Percentiles rank a stretch among this genome's conserved stretches.
Evolutionary conservation across 1,140 invertebrate species (phyloP).

Genomic region (Saccostrea cuccullata): DNA sequence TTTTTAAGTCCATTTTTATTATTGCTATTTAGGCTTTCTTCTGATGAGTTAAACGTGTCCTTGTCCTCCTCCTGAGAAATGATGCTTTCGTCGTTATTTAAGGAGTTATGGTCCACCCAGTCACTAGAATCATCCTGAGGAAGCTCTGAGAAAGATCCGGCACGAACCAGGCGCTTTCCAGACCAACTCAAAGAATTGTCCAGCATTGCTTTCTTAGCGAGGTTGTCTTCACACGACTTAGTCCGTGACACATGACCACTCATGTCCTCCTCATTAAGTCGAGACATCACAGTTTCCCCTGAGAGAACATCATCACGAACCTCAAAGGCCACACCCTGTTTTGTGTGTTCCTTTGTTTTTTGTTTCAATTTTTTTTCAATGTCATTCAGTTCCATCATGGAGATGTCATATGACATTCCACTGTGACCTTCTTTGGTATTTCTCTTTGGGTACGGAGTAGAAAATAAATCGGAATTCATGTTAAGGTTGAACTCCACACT

Average conservation of each 20-base stretch:
- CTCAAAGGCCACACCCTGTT: constrained; percentile 68
- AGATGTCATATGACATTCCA: constrained; percentile 64
- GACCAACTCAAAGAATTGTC: constrained; percentile 67
- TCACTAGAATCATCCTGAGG: constrained; percentile 68
- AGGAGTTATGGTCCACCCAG: constrained; percentile 61
- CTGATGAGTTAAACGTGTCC: constrained; percentile 48
- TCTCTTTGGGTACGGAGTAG: constrained; percentile 57
- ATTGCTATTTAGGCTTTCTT: constrained; percentile 47
- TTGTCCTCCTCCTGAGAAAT: constrained; percentile 47
- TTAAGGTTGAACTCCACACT: constrained; percentile 56
- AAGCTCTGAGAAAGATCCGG: constrained; percentile 70
- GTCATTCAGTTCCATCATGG: constrained; percentile 61
- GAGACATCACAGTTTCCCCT: constrained; percentile 55
- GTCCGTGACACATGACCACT: constrained; percentile 38
- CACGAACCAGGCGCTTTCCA: constrained; percentile 66
- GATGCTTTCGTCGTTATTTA: constrained; percentile 48
- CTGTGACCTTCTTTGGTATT: constrained; percentile 59
- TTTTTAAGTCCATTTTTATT: constrained; percentile 54
- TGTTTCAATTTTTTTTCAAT: constrained; percentile 58
- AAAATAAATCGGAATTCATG: constrained; percentile 57
- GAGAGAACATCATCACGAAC: constrained; percentile 67
- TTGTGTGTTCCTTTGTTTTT: constrained; percentile 51
- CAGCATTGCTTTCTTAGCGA: constrained; percentile 38
- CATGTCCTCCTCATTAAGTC: constrained; percentile 39
- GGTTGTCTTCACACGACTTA: constrained; percentile 56